phyloP scores from a whole-genome alignment of 2,888 invertebrate genomes.

The Spisula subtruncata region DNA sequence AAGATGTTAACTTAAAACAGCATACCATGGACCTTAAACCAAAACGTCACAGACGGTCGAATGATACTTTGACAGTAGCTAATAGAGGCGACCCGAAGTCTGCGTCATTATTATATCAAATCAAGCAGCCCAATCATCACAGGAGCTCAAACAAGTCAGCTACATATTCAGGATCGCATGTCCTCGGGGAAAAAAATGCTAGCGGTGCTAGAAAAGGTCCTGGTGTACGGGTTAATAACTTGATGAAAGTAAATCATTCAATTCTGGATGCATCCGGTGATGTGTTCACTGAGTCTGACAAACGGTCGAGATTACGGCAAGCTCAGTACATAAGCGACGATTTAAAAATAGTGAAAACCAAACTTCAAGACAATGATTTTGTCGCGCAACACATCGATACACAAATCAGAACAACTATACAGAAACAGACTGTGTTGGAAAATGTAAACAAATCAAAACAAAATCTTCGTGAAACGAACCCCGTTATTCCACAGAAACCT shows the following conservation, averaged over 20 bases:
- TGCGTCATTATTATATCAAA: not conserved
- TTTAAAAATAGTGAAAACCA: conserved; percentile 64
- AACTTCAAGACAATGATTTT: conserved; percentile 53
- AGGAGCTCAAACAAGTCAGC: not conserved
- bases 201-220: not conserved
- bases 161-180: not conserved
- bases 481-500: not conserved
- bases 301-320: conserved; percentile 33
- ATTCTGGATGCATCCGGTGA: conserved; percentile 9
- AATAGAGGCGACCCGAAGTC: not conserved
- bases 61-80: not conserved
- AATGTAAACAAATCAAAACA: conserved; percentile 39
- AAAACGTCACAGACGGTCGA: conserved; percentile 30
- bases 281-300: conserved; percentile 47
- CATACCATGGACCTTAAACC: conserved; percentile 30
- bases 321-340: conserved; percentile 59
- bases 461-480: not conserved
- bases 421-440: conserved; percentile 53
- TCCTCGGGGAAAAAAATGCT: not conserved
- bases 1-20: conserved; percentile 30
- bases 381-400: conserved; percentile 34
- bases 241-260: conserved; percentile 26
- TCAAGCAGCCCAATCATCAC: not conserved
- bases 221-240: not conserved
- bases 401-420: conserved; percentile 8